Percentiles rank a stretch among this genome's conserved stretches.
Evolutionary conservation across 2,888 invertebrate genomes (phyloP).

Genomic region (Herminia tarsipennalis): DNA sequence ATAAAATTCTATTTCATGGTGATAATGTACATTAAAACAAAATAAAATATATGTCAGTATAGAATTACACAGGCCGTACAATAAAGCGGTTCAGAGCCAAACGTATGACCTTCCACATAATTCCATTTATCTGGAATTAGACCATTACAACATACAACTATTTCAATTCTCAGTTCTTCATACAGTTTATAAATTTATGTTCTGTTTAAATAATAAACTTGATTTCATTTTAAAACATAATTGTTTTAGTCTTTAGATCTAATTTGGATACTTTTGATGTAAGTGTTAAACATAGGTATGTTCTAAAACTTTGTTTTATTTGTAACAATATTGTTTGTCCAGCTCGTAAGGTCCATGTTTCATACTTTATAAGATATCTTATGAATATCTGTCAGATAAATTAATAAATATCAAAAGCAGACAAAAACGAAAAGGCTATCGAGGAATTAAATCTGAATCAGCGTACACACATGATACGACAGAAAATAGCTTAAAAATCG

Average conservation of each 20-base stretch:
- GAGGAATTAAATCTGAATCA: no score
- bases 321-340: no score
- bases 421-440: no score
- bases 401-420: no score
- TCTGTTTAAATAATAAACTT: slow-evolving; percentile 60
- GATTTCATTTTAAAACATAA: slow-evolving; percentile 60
- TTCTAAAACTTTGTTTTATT: neutral
- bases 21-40: slow-evolving; percentile 43
- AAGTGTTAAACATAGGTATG: slow-evolving; percentile 1
- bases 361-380: no score
- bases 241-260: slow-evolving; percentile 46
- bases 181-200: slow-evolving; percentile 64
- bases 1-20: slow-evolving; percentile 32
- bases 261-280: slow-evolving; percentile 43
- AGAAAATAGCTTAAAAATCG: no score
- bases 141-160: slow-evolving; percentile 71
- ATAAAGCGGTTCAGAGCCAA: slow-evolving; percentile 49
- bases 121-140: slow-evolving; percentile 76
- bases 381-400: no score
- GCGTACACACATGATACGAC: no score
- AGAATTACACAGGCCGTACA: slow-evolving; percentile 51
- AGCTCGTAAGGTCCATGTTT: no score
- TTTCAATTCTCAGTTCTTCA: slow-evolving; percentile 67
- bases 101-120: slow-evolving; percentile 65
- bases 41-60: slow-evolving; percentile 51